Percentiles rank a stretch among this genome's conserved stretches.
phyloP scores from a whole-genome alignment of 2,797 vertebrate species.

The Helostoma temminkii region DNA sequence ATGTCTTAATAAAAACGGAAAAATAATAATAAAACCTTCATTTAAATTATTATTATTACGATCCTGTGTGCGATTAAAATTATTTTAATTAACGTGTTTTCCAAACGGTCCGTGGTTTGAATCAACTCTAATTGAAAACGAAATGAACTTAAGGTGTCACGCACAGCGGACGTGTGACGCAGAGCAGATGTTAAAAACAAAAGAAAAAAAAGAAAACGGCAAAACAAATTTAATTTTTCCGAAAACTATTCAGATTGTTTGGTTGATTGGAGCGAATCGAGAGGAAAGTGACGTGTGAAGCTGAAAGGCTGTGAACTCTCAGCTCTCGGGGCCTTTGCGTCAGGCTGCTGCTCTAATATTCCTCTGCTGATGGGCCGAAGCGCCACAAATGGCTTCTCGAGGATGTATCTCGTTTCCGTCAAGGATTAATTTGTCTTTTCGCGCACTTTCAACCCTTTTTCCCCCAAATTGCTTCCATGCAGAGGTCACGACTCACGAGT shows the following conservation, averaged over 20 bases:
- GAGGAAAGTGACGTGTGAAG: too few relatives aligned
- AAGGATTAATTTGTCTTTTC: slow-evolving; percentile 76
- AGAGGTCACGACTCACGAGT: slow-evolving; percentile 71
- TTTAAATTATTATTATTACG: slow-evolving; percentile 10
- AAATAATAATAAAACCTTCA: too few relatives aligned
- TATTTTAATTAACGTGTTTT: background rate
- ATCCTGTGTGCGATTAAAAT: background rate
- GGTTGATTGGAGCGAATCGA: slow-evolving; percentile 22
- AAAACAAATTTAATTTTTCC: slow-evolving; percentile 53
- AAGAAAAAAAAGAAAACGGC: too few relatives aligned
- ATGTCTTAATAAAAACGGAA: too few relatives aligned
- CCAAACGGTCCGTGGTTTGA: slow-evolving; percentile 33
- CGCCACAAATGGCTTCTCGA: slow-evolving; percentile 54
- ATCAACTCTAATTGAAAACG: slow-evolving; percentile 70
- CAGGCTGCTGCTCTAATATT: background rate
- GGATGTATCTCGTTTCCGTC: slow-evolving; percentile 76
- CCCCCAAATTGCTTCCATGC: slow-evolving; percentile 80
- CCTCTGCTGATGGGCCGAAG: background rate
- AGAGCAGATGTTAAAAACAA: slow-evolving; percentile 43
- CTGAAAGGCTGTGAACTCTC: background rate
- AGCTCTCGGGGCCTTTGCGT: too few relatives aligned
- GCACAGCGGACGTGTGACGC: slow-evolving; percentile 47
- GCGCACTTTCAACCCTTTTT: slow-evolving; percentile 48
- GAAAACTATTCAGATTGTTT: slow-evolving; percentile 24
- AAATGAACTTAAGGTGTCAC: slow-evolving; percentile 65